Conservation (phyloP, 2,888 invertebrate genomes). For the Glaucopsyche alexis region DNA sequence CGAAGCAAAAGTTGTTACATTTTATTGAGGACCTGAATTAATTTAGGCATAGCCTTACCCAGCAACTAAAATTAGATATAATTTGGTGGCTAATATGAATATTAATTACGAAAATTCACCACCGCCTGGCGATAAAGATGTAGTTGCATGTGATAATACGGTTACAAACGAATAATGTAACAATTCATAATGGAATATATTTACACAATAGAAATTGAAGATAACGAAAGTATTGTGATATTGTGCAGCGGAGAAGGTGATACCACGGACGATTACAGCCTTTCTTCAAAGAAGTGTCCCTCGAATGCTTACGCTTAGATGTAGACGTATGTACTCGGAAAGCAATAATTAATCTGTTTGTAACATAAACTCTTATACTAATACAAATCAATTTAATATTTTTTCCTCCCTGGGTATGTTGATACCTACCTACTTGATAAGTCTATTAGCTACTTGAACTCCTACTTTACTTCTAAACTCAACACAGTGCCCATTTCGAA, state of each 20-base stretch:
- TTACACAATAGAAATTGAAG: conserved; percentile 4
- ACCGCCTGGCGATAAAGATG: neutral
- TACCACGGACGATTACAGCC: neutral
- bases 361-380: no score
- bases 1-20: no score
- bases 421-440: no score
- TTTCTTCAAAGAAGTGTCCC: neutral
- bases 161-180: conserved; percentile 9
- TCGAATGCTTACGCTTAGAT: neutral
- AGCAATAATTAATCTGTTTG: no score
- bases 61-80: conserved; percentile 2
- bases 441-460: no score
- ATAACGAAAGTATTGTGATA: conserved; percentile 13
- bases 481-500: neutral
- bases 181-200: neutral
- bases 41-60: neutral
- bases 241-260: neutral
- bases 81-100: neutral
- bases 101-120: conserved; percentile 10
- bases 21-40: neutral
- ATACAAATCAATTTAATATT: no score
- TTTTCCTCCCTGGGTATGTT: no score
- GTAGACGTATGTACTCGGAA: no score
- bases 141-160: conserved; percentile 1
- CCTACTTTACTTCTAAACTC: neutral